These are phyloP conservation scores for Xyrauchen texanus DNA, from an alignment of 2,113 vertebrate species.

Conservation along the genomic window DNA sequence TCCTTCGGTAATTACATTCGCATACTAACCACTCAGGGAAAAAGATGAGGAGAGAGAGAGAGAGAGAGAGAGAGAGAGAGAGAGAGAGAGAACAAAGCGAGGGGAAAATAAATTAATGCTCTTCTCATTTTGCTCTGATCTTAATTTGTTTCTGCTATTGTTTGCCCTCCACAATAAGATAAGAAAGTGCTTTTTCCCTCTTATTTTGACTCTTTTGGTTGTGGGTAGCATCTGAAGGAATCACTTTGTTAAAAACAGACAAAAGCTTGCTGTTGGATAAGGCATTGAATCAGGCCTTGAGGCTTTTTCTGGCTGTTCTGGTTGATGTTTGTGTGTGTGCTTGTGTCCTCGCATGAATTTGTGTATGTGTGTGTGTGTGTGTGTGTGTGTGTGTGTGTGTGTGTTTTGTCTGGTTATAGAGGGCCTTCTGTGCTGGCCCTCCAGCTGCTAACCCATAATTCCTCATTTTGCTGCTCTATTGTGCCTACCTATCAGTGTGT, in stretches of 20 bases:
- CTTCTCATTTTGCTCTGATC: slow-evolving; percentile 86
- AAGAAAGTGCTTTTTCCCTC: slow-evolving; percentile 69
- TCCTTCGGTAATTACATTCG: slow-evolving; percentile 98
- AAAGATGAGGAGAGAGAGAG: slow-evolving; percentile 62
- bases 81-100: slow-evolving; percentile 62
- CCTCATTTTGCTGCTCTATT: slow-evolving; percentile 80
- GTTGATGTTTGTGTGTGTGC: slow-evolving; percentile 42
- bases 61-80: slow-evolving; percentile 55
- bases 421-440: slow-evolving; percentile 73
- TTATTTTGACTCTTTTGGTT: slow-evolving; percentile 56
- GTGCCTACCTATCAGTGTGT: slow-evolving; percentile 80
- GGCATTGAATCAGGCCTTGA: slow-evolving; percentile 54
- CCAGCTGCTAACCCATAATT: slow-evolving; percentile 81
- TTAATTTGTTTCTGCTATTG: slow-evolving; percentile 91
- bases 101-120: slow-evolving; percentile 85
- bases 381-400: slow-evolving; percentile 36
- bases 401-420: slow-evolving; percentile 67
- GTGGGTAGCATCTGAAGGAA: slow-evolving; percentile 73
- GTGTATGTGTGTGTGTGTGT: slow-evolving; percentile 34
- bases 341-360: background rate
- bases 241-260: slow-evolving; percentile 72
- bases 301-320: slow-evolving; percentile 7
- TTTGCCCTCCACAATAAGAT: slow-evolving; percentile 82
- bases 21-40: slow-evolving; percentile 93
- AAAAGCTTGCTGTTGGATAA: slow-evolving; percentile 53